phyloP scores from a whole-genome alignment of 2,888 invertebrate genomes.

The Nowickia ferox region DNA sequence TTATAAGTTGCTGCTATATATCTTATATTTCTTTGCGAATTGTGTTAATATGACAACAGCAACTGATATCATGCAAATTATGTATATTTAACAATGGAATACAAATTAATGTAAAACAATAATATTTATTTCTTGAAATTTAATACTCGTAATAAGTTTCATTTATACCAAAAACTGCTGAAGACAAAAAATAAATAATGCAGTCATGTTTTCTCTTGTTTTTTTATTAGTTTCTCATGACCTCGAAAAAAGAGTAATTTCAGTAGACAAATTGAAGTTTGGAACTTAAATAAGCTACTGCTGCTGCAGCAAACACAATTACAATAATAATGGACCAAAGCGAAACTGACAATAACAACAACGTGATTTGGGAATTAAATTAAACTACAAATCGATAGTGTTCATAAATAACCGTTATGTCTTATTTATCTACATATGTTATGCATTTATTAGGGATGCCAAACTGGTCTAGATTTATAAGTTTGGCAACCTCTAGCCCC shows the following conservation, averaged over 20 bases:
- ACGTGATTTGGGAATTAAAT: constrained; percentile 41
- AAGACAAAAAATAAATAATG: constrained; percentile 40
- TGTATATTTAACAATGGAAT: constrained; percentile 1
- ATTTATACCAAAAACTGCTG: constrained; percentile 20
- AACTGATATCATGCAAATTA: constrained; percentile 9
- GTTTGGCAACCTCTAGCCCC: no score
- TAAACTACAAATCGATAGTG: constrained; percentile 42
- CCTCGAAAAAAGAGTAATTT: constrained; percentile 80
- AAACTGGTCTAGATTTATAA: no score
- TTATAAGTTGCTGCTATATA: neutral
- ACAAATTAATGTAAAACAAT: constrained; percentile 67
- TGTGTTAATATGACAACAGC: constrained; percentile 12
- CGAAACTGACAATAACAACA: constrained; percentile 15
- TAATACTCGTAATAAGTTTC: constrained; percentile 58
- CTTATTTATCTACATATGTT: neutral
- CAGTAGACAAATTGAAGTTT: constrained; percentile 73
- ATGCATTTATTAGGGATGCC: no score
- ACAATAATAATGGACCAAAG: constrained; percentile 50
- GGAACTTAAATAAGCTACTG: constrained; percentile 69
- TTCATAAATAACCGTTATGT: neutral
- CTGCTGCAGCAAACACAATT: constrained; percentile 41
- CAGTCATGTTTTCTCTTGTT: constrained; percentile 57
- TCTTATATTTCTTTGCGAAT: neutral
- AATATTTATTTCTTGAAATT: constrained; percentile 73
- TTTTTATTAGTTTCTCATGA: constrained; percentile 78